Percentiles rank a stretch among this genome's conserved stretches.
These are phyloP conservation scores for Ploceus nigricollis DNA, from an alignment of 2,113 vertebrate species.

Conservation along the genomic window DNA sequence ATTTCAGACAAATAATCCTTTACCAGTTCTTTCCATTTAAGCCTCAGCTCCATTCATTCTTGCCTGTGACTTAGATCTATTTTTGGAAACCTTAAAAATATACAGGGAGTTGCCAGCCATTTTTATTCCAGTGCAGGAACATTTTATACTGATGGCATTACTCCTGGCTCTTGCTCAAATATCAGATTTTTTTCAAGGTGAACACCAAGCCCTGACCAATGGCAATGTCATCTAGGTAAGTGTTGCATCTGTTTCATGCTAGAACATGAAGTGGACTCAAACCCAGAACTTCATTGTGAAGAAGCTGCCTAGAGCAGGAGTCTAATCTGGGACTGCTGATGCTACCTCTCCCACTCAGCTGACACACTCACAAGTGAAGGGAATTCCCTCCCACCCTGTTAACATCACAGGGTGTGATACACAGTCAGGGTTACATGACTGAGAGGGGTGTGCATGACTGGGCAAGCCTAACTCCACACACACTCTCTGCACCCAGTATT, in stretches of 20 bases:
- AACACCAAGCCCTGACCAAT: not conserved
- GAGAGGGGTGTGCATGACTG: not conserved
- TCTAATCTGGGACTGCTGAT: not conserved
- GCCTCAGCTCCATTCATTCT: constrained; percentile 40
- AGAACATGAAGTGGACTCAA: not conserved
- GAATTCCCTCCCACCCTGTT: not conserved
- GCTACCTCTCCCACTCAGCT: not conserved
- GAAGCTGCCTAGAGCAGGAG: not conserved
- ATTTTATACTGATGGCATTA: not conserved
- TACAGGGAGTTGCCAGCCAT: constrained; percentile 16
- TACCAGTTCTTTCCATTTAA: constrained; percentile 52
- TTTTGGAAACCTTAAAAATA: constrained; percentile 67
- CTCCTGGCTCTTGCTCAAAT: not conserved
- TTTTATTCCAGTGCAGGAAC: constrained; percentile 20
- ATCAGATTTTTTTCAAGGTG: not conserved
- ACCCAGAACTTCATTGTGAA: not conserved
- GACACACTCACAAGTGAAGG: not conserved
- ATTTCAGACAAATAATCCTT: constrained; percentile 6
- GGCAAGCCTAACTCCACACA: not conserved
- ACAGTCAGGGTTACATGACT: not conserved
- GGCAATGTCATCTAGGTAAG: not conserved
- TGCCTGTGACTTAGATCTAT: constrained; percentile 45
- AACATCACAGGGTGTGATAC: not conserved
- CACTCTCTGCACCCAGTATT: not conserved
- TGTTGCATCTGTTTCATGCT: not conserved